Evolutionary conservation across 2,888 invertebrate genomes (phyloP).

Genomic region (Melanotus villosus): DNA sequence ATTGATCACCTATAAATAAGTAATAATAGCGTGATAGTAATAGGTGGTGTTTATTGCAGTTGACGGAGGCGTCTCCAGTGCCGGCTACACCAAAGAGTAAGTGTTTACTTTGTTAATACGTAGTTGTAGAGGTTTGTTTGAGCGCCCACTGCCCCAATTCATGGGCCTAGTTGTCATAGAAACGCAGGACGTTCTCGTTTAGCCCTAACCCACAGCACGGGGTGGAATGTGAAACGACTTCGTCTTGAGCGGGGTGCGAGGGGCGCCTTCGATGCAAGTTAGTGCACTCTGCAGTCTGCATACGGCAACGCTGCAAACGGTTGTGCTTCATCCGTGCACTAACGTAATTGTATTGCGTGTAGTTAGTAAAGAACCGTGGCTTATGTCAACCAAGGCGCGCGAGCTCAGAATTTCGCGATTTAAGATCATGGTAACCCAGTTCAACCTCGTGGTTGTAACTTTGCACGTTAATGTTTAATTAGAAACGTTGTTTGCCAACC

Average conservation of each 20-base stretch:
- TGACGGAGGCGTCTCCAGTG: constrained; percentile 65
- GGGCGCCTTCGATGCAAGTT: constrained; percentile 53
- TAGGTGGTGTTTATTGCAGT: constrained; percentile 61
- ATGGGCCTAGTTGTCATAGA: constrained; percentile 46
- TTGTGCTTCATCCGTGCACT: constrained; percentile 53
- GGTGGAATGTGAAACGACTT: constrained; percentile 47
- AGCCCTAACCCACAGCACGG: constrained; percentile 47
- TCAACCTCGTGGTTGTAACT: constrained; percentile 15
- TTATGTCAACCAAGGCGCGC: neutral
- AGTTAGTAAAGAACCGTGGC: neutral
- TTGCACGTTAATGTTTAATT: constrained; percentile 29
- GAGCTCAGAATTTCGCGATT: constrained; percentile 9
- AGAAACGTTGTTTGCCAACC: constrained; percentile 31
- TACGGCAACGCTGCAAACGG: constrained; percentile 59
- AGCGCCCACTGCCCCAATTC: constrained; percentile 48
- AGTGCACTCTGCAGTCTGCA: constrained; percentile 58
- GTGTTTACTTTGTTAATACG: constrained; percentile 56
- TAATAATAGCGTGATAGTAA: constrained; percentile 43
- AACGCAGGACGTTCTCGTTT: constrained; percentile 46
- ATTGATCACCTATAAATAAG: constrained; percentile 44
- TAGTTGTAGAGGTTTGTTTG: constrained; percentile 34
- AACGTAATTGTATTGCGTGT: constrained; percentile 57
- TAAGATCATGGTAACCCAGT: constrained; percentile 20
- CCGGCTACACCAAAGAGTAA: constrained; percentile 67
- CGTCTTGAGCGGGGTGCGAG: constrained; percentile 45